Evolutionary conservation across 2,113 vertebrate species (phyloP).

Genomic region (Vidua chalybeata): DNA sequence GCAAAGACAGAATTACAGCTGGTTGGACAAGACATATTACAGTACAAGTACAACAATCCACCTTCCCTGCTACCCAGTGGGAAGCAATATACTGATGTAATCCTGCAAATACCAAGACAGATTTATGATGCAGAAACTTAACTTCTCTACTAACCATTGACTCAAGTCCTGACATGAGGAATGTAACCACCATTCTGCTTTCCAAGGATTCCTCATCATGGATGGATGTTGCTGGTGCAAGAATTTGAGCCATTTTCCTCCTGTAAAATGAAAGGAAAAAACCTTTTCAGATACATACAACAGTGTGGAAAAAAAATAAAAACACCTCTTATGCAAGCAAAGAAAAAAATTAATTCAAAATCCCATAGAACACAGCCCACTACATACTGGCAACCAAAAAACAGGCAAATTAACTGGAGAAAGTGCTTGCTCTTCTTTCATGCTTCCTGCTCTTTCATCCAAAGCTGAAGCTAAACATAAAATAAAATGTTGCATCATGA

Average conservation of each 20-base stretch:
- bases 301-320: not conserved
- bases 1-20: not conserved
- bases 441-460: not conserved
- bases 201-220: slow-evolving; percentile 68
- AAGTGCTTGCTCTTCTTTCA: not conserved
- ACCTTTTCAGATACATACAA: not conserved
- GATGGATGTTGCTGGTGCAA: not conserved
- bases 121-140: not conserved
- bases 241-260: slow-evolving; percentile 74
- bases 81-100: not conserved
- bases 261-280: not conserved
- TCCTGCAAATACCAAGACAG: not conserved
- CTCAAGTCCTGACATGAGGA: slow-evolving; percentile 82
- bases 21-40: not conserved
- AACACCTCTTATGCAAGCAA: not conserved
- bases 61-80: not conserved
- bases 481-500: not conserved
- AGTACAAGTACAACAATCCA: not conserved
- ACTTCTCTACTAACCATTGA: slow-evolving; percentile 75
- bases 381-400: not conserved
- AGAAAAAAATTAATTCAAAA: not conserved
- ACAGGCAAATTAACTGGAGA: not conserved
- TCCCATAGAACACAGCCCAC: not conserved
- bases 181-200: slow-evolving; percentile 74
- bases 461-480: not conserved